Base-by-base conservation (phyloP, 2,888 invertebrate species). In the Orthosia gracilis region DNA sequence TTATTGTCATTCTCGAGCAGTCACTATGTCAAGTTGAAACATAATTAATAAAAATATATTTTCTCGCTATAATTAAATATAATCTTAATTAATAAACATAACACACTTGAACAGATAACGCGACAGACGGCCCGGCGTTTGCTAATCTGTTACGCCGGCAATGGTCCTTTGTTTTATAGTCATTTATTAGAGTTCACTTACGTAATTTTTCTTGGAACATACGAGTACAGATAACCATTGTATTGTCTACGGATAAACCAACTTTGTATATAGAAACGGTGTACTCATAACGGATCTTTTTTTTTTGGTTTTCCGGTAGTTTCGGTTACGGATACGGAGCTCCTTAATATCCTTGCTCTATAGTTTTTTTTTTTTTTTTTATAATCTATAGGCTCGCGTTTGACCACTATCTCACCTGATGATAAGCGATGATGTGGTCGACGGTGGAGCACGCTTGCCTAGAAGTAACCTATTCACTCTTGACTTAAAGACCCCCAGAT, bases 71-170 rank as follows among this genome's bases (percentile, higher is more conserved):
- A 13, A 54, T 54, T 18, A 40, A 59, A 49, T 26, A 40, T 69
- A 26, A 61, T 62, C 61, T 69, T 23, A 23, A 57, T 55, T 26
- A n/a, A 21, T 72, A 55, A 65, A 69, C 57, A 68, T 62, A 62
- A 59, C 61, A 40, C 54, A 78, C 23, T 80, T 55, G 3, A 23
- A 45, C 31, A 58, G 80, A 80, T 80, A 80, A 72, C 54, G 17
- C 3, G 4, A 17, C 54, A 80, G 80, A 80, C 80, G n/a, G 58
- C 11, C 5, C 11, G 83, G 65, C 79, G 50, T 55, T 62, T 2
- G n/a, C 65, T 72, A 78, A 73, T 72, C 72, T 65, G 23, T 26
- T n/a, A 17, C 47, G 62, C 18, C 23, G 18, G 73, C 68, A 80
- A 59, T 62, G 47, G 50, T n/a, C 15, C 31, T 40, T 52, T 80